These are phyloP conservation scores for Sarcophaga subvicina DNA, from an alignment of 2,888 invertebrate genomes.

Conservation along the genomic window DNA sequence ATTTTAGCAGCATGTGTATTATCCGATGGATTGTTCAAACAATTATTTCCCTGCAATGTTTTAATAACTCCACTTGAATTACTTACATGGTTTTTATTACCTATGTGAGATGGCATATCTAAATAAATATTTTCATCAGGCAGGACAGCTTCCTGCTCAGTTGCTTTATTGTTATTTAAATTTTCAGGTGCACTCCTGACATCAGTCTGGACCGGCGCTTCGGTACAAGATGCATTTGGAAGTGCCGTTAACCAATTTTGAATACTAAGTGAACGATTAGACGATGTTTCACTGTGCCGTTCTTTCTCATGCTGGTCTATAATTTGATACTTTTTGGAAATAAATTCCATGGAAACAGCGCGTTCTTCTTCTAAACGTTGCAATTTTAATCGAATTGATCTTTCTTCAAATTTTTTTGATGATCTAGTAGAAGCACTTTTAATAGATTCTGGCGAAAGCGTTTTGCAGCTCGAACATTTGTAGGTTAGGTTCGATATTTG, in stretches of 20 bases:
- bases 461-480: too few relatives aligned
- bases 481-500: background rate
- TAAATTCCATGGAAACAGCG: constrained; percentile 27
- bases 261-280: background rate
- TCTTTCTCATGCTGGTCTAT: background rate
- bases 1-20: background rate
- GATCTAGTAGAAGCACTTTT: background rate
- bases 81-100: background rate
- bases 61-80: background rate
- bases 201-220: background rate
- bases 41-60: background rate
- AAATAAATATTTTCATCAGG: background rate
- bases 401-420: background rate
- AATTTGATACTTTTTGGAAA: background rate
- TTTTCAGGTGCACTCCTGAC: background rate
- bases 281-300: background rate
- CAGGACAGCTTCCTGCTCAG: background rate
- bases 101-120: background rate
- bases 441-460: background rate
- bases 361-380: constrained; percentile 7
- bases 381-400: background rate
- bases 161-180: background rate
- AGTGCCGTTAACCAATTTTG: background rate
- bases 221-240: background rate
- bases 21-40: background rate